Base-by-base conservation (phyloP, 2,888 invertebrate genomes). In the Phyllotreta cruciferae region DNA sequence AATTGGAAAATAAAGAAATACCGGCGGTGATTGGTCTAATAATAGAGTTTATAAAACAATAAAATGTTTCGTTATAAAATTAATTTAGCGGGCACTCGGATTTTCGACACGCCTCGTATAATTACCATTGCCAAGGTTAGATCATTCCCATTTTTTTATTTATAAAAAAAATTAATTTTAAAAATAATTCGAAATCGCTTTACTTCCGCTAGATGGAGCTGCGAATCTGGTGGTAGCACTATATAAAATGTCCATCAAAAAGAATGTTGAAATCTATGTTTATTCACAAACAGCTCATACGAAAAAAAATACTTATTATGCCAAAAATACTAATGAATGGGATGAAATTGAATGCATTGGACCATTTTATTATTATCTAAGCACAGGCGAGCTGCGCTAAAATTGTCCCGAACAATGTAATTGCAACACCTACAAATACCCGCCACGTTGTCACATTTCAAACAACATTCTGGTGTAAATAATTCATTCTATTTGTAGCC, bases 321-420 rank as follows among this genome's bases (percentile, higher is more conserved):
- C 53, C 8, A 34, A 39, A 24, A 53, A 39, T 53, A 24, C 24
- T 24, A 13, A 39, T 53, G 13, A 53, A 58, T 52, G 58, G 52
- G 36, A 58, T 50, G 35, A 36, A n/a, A 52, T 42, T 34, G 52
- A 58, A 35, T 58, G 9, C 41, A 52, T 14, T 58, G 13, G 14
- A 42, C 6, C 42, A 42, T 58, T 58, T 50, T 7, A 58, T 54
- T 54, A 54, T 41, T 58, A 58, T 41, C 58, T 42, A 50, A 52
- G 42, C 57, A 10, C 13, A 36, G 49, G 39, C 39, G 50, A 39
- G 50, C 42, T 58, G 52, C 50, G 58, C 50, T 58, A 58, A 58
- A 58, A 58, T 58, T 58, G 58, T 58, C 58, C 34, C 50, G 10
- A 41, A 13, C 9, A 57, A 57, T 57, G 56, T 56, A 38, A 45